Conservation (phyloP, 2,797 vertebrate genomes). For the Ctenochaetus hawaiiensis region DNA sequence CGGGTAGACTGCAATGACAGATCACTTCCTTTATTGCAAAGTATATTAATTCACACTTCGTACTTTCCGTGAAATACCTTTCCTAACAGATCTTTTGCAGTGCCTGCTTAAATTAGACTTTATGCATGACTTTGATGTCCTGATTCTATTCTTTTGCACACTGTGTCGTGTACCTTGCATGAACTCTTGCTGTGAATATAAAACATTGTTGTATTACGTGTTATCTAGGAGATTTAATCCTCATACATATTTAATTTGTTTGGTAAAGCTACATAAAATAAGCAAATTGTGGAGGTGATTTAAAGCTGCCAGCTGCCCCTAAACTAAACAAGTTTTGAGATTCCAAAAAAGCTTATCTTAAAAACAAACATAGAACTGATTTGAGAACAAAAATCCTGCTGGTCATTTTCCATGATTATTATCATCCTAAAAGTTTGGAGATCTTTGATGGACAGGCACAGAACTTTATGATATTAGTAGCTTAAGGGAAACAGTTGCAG, state of each 20-base stretch:
- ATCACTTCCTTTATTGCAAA: slow-evolving; percentile 56
- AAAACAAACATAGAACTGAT: neutral
- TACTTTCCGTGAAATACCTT: slow-evolving; percentile 51
- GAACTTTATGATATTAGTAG: neutral
- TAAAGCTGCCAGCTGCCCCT: too few species aligned
- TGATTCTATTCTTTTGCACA: slow-evolving; percentile 52
- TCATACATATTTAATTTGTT: slow-evolving; percentile 7
- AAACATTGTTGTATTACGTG: slow-evolving; percentile 3
- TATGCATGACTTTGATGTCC: slow-evolving; percentile 60
- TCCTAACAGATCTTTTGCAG: slow-evolving; percentile 56
- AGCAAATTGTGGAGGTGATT: neutral
- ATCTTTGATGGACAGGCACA: neutral
- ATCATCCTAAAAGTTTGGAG: neutral
- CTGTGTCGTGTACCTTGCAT: slow-evolving; percentile 42
- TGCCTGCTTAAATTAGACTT: slow-evolving; percentile 61
- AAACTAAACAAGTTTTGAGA: neutral
- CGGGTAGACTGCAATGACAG: slow-evolving; percentile 59
- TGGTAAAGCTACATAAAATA: neutral
- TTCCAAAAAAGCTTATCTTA: neutral
- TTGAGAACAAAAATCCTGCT: neutral
- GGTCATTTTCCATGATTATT: neutral
- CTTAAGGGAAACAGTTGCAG: neutral
- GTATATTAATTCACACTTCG: slow-evolving; percentile 57
- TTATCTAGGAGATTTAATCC: slow-evolving; percentile 16
- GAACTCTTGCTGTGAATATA: slow-evolving; percentile 43